phyloP scores from a whole-genome alignment of 2,888 invertebrate species.

The Synergus itoensis region DNA sequence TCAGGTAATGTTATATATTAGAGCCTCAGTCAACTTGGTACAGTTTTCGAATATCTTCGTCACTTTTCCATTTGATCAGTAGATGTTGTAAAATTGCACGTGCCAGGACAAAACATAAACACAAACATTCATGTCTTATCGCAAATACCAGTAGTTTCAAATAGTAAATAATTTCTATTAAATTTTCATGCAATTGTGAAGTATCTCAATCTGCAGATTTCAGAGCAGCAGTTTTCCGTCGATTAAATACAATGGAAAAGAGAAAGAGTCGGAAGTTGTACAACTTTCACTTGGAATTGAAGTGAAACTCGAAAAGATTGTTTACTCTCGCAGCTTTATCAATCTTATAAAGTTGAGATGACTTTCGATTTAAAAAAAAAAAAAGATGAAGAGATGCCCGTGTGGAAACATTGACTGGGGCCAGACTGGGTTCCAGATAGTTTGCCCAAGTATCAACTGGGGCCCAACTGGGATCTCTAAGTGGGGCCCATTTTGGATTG shows the following conservation, averaged over 20 bases:
- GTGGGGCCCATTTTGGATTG: too few species aligned
- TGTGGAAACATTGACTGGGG: too few species aligned
- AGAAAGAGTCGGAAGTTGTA: background rate
- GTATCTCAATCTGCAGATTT: background rate
- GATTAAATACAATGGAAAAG: slow-evolving; percentile 27
- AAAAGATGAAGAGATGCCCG: too few species aligned
- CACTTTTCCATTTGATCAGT: background rate
- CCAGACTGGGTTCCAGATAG: too few species aligned
- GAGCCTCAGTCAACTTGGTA: slow-evolving; percentile 15
- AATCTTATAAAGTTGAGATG: too few species aligned
- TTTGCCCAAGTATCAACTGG: too few species aligned
- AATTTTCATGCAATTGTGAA: background rate
- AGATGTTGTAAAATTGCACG: background rate
- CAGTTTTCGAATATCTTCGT: background rate
- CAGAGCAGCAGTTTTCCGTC: background rate
- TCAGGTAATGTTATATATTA: slow-evolving; percentile 69
- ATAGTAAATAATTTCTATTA: background rate
- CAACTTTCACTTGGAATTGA: background rate
- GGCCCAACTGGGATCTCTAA: too few species aligned
- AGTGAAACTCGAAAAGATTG: background rate
- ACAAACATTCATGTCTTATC: too few species aligned
- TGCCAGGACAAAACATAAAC: too few species aligned
- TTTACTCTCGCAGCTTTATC: too few species aligned
- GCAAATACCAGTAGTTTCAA: too few species aligned
- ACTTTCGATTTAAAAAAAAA: too few species aligned